Evolutionary conservation across 2,113 vertebrate species (phyloP).

Genomic region (Archocentrus centrarchus): DNA sequence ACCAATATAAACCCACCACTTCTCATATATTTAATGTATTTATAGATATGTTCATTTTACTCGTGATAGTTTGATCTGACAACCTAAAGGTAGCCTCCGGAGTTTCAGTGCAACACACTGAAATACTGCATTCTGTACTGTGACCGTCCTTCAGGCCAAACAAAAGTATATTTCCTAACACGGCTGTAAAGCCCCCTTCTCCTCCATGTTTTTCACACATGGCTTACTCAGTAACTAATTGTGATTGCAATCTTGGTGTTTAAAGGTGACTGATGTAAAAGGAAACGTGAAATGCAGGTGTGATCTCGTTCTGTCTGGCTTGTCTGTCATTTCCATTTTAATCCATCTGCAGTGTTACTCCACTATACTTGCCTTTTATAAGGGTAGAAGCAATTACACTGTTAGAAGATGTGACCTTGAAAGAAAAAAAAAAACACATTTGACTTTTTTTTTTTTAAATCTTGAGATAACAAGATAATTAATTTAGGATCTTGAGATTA

Average conservation of each 20-base stretch:
- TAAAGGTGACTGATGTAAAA: slow-evolving; percentile 20
- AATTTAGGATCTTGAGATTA: slow-evolving; percentile 47
- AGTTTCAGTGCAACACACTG: neutral
- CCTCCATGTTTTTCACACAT: neutral
- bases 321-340: slow-evolving; percentile 16
- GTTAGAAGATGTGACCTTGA: slow-evolving; percentile 59
- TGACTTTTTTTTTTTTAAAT: neutral
- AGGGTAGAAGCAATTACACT: slow-evolving; percentile 44
- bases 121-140: neutral
- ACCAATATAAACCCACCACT: neutral
- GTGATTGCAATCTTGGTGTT: neutral
- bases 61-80: neutral
- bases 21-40: neutral
- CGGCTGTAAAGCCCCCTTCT: neutral
- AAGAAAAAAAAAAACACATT: slow-evolving; percentile 34
- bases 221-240: neutral
- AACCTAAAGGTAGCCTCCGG: neutral
- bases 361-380: slow-evolving; percentile 23
- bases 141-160: neutral
- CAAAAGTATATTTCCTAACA: slow-evolving; percentile 4
- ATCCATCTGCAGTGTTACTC: slow-evolving; percentile 13
- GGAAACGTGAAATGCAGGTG: neutral
- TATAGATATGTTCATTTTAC: neutral
- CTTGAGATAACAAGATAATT: slow-evolving; percentile 5
- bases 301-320: neutral